Base-by-base conservation (phyloP, 2,888 invertebrate species). In the Agrotis segetum region DNA sequence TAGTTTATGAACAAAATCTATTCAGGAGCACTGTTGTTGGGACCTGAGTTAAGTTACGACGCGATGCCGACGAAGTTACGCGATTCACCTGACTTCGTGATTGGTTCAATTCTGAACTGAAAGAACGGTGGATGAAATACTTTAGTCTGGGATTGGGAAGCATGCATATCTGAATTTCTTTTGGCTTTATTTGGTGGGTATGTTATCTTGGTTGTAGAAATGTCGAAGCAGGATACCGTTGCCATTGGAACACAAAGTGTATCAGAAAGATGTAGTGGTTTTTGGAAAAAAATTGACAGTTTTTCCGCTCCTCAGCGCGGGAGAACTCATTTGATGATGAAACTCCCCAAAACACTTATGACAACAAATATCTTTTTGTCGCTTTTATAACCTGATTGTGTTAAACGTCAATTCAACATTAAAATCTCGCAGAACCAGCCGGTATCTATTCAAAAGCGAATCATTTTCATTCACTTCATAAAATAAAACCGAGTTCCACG, bases 1-100 rank as follows among this genome's bases (percentile, higher is more conserved):
- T 80, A 83, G 73, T 85, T 85, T 85, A 82, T 74, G 80, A 85
- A 83, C 72, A 76, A 85, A 80, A 85, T 74, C 84, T 65, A 76
- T 83, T 74, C 67, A 53, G 46, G 13, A 55, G 53, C 34, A 68
- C 53, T 67, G 65, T 70, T 72, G 81, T 64, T 50, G 52, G 81
- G 46, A 71, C 71, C 80, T 74, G 71, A 60, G 29, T 14, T 65
- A 68, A 65, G 64, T 77, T 77, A 67, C 50, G 56, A 46, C 52
- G 29, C 59, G 21, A 50, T 13, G 53, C 49, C 47, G 50, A 21
- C 44, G 21, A 73, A 76, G 63, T 79, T 81, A 52, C 34, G 19
- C 29, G 53, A 73, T 58, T 68, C 63, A 79, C 77, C 61, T 67
- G 56, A 55, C 46, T 62, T 63, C 44, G 21, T 53, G 64, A 76